Conservation (phyloP, 2,888 invertebrate genomes). For the Lingula anatina region DNA sequence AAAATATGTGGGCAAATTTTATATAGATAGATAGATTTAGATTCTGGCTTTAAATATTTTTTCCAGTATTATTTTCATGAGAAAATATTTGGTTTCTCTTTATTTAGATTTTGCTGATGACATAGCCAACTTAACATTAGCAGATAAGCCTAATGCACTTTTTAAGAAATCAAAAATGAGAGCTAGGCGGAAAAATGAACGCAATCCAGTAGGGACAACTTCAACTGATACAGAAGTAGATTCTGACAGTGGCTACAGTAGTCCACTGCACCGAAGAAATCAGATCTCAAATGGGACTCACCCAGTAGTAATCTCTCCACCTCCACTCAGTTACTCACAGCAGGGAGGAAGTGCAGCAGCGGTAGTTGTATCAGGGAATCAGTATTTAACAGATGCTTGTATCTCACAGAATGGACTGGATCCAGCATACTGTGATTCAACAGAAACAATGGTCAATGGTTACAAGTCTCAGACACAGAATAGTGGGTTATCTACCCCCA, state of each 20-base stretch:
- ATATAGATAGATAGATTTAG: too few species aligned
- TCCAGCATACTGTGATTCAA: too few species aligned
- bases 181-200: not conserved
- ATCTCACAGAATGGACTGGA: too few species aligned
- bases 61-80: not conserved
- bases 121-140: slow-evolving; percentile 34
- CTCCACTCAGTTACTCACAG: not conserved
- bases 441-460: too few species aligned
- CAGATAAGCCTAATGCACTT: slow-evolving; percentile 34
- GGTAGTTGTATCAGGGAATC: not conserved
- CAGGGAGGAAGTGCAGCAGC: not conserved
- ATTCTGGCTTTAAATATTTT: not conserved
- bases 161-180: slow-evolving; percentile 11
- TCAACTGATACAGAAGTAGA: slow-evolving; percentile 22
- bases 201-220: slow-evolving; percentile 1
- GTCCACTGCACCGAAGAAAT: slow-evolving; percentile 35
- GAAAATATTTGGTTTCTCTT: not conserved
- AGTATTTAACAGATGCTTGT: too few species aligned
- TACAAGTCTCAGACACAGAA: not conserved
- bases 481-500: not conserved
- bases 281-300: slow-evolving; percentile 30
- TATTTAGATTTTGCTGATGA: slow-evolving; percentile 40
- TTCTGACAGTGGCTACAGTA: slow-evolving; percentile 44
- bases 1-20: too few species aligned
- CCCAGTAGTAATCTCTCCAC: not conserved